These are phyloP conservation scores for Dunckerocampus dactyliophorus DNA, from an alignment of 2,113 vertebrate genomes.

Conservation along the genomic window DNA sequence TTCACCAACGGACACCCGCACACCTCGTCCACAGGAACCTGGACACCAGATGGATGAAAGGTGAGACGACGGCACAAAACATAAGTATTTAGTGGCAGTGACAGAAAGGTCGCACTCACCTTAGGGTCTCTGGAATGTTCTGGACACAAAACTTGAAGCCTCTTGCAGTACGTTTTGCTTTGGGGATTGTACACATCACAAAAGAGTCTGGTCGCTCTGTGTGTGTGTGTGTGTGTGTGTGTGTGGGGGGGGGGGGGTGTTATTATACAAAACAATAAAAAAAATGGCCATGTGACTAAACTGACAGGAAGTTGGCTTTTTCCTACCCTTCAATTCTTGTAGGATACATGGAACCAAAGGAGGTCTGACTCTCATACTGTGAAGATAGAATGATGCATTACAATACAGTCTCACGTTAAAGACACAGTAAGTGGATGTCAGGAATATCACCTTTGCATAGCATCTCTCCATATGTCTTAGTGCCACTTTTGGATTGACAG, in stretches of 20 bases:
- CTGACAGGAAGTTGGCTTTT: neutral
- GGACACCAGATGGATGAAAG: neutral
- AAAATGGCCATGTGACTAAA: neutral
- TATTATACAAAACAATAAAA: neutral
- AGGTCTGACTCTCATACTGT: slow-evolving; percentile 93
- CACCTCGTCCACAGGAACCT: slow-evolving; percentile 85
- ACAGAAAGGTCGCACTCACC: slow-evolving; percentile 53
- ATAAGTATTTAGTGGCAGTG: neutral
- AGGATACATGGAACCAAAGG: slow-evolving; percentile 91
- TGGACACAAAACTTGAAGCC: slow-evolving; percentile 89
- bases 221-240: no score
- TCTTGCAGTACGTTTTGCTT: slow-evolving; percentile 92
- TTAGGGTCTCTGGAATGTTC: slow-evolving; percentile 92
- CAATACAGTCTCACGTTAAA: no score
- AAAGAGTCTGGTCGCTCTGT: slow-evolving; percentile 87
- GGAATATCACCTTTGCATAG: slow-evolving; percentile 81
- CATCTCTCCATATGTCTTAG: slow-evolving; percentile 91
- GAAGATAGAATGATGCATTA: neutral
- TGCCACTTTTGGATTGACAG: slow-evolving; percentile 88
- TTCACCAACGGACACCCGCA: slow-evolving; percentile 88
- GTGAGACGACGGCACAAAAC: neutral
- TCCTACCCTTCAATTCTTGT: slow-evolving; percentile 91
- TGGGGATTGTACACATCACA: slow-evolving; percentile 93
- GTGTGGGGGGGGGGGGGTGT: no score
- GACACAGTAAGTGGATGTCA: neutral